A percentile compares a stretch with the other conserved stretches of the same genome.
phyloP scores from a whole-genome alignment of 2,113 vertebrate genomes.

The Hiodon alosoides region DNA sequence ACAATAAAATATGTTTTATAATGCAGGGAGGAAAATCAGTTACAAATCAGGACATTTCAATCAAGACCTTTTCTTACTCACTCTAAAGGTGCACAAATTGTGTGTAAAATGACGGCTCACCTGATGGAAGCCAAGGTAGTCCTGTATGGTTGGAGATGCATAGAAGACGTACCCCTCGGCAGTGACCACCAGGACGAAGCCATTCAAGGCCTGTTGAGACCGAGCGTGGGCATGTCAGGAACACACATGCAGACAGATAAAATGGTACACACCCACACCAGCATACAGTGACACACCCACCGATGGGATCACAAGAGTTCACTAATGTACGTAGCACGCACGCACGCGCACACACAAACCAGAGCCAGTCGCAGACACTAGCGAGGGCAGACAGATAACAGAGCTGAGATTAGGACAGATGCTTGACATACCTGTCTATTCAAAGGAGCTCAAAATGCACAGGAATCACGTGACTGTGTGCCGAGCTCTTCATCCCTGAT shows the following conservation, averaged over 20 bases:
- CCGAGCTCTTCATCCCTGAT: too few relatives aligned
- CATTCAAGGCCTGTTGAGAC: constrained; percentile 47
- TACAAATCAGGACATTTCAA: constrained; percentile 1
- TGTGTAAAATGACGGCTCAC: constrained; percentile 26
- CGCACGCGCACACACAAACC: background rate
- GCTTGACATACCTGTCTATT: too few relatives aligned
- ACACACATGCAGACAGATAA: constrained; percentile 7
- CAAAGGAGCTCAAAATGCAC: too few relatives aligned
- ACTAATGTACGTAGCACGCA: background rate
- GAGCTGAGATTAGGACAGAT: too few relatives aligned
- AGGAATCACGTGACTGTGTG: too few relatives aligned
- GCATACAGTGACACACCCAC: background rate
- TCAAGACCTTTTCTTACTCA: constrained; percentile 3
- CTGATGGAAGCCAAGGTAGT: constrained; percentile 60
- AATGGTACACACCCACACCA: background rate
- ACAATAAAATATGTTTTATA: background rate
- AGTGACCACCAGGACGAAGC: constrained; percentile 51
- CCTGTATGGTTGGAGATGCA: constrained; percentile 48
- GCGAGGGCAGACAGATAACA: too few relatives aligned
- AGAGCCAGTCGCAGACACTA: too few relatives aligned
- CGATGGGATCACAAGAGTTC: background rate
- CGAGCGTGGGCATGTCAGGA: constrained; percentile 4
- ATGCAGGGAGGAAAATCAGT: background rate
- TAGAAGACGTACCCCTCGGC: constrained; percentile 55
- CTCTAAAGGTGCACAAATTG: background rate